Percentiles rank a stretch among this genome's conserved stretches.
These are phyloP conservation scores for Agapornis roseicollis DNA, from an alignment of 2,113 vertebrate genomes.

Conservation along the genomic window DNA sequence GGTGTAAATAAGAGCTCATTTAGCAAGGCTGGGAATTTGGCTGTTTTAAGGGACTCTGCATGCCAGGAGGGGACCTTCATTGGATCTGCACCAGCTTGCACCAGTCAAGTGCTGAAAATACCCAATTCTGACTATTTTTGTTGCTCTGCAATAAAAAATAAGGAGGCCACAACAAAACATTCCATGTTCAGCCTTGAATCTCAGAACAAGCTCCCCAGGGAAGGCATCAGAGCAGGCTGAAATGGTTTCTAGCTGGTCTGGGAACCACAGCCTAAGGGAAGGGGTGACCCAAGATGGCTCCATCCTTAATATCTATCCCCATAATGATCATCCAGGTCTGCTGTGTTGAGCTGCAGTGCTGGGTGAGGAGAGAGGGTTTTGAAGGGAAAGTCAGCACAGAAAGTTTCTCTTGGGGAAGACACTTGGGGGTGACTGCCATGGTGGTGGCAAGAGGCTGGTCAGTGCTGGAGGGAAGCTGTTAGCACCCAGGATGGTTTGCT, in stretches of 20 bases:
- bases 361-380: not conserved
- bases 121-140: not conserved
- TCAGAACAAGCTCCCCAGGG: not conserved
- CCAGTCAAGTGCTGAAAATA: not conserved
- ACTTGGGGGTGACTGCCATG: fast-evolving
- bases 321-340: not conserved
- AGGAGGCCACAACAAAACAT: not conserved
- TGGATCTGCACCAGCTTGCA: not conserved
- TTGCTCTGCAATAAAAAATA: not conserved
- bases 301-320: not conserved
- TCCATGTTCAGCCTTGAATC: not conserved
- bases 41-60: not conserved
- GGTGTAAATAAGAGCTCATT: not conserved
- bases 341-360: not conserved
- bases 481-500: not conserved
- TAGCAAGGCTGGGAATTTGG: not conserved
- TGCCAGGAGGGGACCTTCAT: not conserved
- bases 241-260: not conserved
- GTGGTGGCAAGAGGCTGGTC: not conserved
- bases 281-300: not conserved
- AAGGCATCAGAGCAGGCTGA: not conserved
- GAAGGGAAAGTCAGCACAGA: not conserved
- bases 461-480: not conserved
- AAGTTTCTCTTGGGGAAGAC: not conserved
- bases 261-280: not conserved